phyloP scores from a whole-genome alignment of 2,113 vertebrate species.

The Dipodomys ordii region DNA sequence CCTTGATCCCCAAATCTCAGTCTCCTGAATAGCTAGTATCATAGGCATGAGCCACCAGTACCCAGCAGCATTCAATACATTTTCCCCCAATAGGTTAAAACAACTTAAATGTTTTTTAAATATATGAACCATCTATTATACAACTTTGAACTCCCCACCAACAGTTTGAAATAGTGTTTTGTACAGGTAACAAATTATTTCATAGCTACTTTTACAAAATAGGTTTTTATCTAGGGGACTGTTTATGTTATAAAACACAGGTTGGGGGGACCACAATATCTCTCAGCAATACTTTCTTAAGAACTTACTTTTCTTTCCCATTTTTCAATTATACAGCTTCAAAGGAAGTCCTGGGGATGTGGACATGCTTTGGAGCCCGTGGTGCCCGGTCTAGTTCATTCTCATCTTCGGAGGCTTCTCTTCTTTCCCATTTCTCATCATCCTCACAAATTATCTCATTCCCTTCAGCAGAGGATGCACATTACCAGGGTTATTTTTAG shows the following conservation, averaged over 20 bases:
- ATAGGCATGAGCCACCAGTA: no score
- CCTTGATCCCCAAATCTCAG: no score
- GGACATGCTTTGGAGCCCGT: constrained; percentile 13
- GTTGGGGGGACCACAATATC: not conserved
- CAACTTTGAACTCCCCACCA: not conserved
- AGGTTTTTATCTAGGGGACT: not conserved
- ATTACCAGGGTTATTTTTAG: constrained; percentile 72
- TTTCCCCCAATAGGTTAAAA: constrained; percentile 4
- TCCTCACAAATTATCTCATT: constrained; percentile 62
- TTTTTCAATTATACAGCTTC: constrained; percentile 59
- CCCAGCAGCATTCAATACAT: not conserved
- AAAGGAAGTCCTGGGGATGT: not conserved
- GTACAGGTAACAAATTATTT: not conserved
- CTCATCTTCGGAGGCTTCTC: constrained; percentile 58
- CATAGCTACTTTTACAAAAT: constrained; percentile 1
- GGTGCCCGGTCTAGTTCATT: constrained; percentile 11
- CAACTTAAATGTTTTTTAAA: not conserved
- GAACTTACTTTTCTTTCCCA: not conserved
- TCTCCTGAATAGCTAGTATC: no score
- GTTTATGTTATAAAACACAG: constrained; percentile 34
- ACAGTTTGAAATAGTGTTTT: not conserved
- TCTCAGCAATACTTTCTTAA: constrained; percentile 9
- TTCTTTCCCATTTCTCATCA: constrained; percentile 57
- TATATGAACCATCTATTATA: not conserved
- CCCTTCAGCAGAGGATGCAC: constrained; percentile 58